Base-by-base conservation (phyloP, 2,113 vertebrate species). In the Empidonax traillii region DNA sequence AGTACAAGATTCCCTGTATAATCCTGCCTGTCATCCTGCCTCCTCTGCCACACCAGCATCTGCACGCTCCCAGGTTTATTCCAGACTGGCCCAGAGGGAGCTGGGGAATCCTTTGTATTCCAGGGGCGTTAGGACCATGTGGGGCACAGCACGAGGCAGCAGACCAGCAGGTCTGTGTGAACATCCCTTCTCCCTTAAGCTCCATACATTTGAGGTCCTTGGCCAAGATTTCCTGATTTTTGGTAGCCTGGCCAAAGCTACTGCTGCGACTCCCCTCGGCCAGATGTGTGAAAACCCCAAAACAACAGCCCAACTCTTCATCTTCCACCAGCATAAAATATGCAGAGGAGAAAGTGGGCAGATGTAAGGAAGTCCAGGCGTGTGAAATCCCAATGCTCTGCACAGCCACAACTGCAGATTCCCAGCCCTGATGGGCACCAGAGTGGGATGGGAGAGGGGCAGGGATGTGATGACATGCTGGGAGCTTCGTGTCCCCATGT, bases 321-420 rank as follows among this genome's bases (percentile, higher is more conserved):
- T 72, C 39, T 61, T 56, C 58, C 67, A 58, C 31, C 35, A 24
- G 46, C 53, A 68, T 14, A n/a, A 61, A 65, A 66, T 0, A 27
- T 3, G 19, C 4, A 19, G 35, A 82, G 62, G 44, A 21, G 22
- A 10, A 85, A 41, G 24, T 14, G 33, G 80, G 55, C 23, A 39
- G 22, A 3, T 6, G 25, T 19, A 41, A 28, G 24, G 69, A 46
- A 63, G 56, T 8, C 8, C 4, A 41, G 17, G 35, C 1, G 0
- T 49, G 62, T 39, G 71, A 76, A 65, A 35, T 19, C 20, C 22
- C 73, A 30, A n/a, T 28, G 46, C 69, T 69, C 41, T 39, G 41
- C 86, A 53, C 39, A 84, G 37, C 33, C 44, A 7, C 16, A 12
- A 7, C 10, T 44, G 35, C 41, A 52, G 33, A 37, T 7, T 37